Percentiles rank a stretch among this genome's conserved stretches.
These are phyloP conservation scores for Coreius guichenoti DNA, from an alignment of 2,797 vertebrate species.

Conservation along the genomic window DNA sequence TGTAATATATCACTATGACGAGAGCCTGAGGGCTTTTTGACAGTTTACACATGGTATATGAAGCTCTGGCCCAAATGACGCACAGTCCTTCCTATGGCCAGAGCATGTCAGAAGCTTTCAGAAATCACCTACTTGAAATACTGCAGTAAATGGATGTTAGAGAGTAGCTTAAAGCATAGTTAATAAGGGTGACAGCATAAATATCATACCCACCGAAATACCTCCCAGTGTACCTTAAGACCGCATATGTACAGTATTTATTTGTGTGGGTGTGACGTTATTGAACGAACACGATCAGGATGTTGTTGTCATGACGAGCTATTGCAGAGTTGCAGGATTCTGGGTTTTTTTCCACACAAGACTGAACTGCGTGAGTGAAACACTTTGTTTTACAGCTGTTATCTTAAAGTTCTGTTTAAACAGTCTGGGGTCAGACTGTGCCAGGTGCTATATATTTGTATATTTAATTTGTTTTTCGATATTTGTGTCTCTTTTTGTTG, in stretches of 20 bases:
- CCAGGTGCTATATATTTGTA: constrained; percentile 59
- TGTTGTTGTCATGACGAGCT: neutral
- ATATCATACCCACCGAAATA: constrained; percentile 53
- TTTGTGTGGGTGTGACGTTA: constrained; percentile 47
- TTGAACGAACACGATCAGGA: neutral
- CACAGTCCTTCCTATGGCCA: constrained; percentile 16
- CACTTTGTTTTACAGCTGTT: constrained; percentile 46
- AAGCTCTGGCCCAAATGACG: neutral
- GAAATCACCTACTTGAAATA: constrained; percentile 36
- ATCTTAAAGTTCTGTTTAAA: constrained; percentile 71
- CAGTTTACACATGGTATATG: constrained; percentile 5
- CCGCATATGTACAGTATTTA: constrained; percentile 63
- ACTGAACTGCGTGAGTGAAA: constrained; percentile 25
- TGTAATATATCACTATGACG: neutral
- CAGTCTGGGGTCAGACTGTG: constrained; percentile 67
- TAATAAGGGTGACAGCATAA: constrained; percentile 27
- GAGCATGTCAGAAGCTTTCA: neutral
- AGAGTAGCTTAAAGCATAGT: neutral
- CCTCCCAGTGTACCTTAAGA: constrained; percentile 47
- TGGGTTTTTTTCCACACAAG: neutral
- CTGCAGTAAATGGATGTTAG: neutral
- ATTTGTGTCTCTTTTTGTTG: constrained; percentile 55
- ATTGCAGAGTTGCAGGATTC: neutral
- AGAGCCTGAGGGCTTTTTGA: constrained; percentile 15
- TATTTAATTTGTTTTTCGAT: constrained; percentile 66